Percentiles rank a stretch among this genome's conserved stretches.
phyloP scores from a whole-genome alignment of 2,113 vertebrate genomes.

The Cavia aperea region DNA sequence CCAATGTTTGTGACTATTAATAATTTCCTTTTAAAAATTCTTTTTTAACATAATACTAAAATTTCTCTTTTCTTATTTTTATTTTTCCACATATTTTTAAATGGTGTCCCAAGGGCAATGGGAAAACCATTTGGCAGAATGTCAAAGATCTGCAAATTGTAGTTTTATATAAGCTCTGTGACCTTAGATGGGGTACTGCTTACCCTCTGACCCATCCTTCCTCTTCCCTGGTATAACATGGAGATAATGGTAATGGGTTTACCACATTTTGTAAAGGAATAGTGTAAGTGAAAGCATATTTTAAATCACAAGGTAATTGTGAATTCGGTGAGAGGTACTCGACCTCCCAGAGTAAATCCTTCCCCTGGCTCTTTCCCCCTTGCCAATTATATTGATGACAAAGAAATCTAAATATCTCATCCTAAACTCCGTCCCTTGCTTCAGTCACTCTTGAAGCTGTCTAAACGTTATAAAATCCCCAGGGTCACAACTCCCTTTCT shows the following conservation, averaged over 20 bases:
- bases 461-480: not conserved
- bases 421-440: not conserved
- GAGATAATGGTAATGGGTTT: not conserved
- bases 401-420: not conserved
- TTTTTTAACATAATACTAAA: not conserved
- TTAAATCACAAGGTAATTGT: not conserved
- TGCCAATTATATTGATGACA: not conserved
- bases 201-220: not conserved
- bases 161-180: not conserved
- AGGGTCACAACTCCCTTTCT: not conserved
- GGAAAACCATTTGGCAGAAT: not conserved
- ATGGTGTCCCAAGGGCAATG: not conserved
- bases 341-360: not conserved
- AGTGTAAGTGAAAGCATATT: not conserved
- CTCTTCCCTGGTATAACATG: not conserved
- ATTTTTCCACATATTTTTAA: constrained; percentile 1
- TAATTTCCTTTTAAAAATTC: not conserved
- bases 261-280: not conserved
- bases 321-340: not conserved
- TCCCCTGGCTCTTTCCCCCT: not conserved
- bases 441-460: not conserved
- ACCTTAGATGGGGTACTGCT: not conserved
- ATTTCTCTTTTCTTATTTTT: not conserved
- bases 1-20: not conserved
- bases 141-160: not conserved